Evolutionary conservation across 2,113 vertebrate species (phyloP).

Genomic region (Oenanthe oenanthe): DNA sequence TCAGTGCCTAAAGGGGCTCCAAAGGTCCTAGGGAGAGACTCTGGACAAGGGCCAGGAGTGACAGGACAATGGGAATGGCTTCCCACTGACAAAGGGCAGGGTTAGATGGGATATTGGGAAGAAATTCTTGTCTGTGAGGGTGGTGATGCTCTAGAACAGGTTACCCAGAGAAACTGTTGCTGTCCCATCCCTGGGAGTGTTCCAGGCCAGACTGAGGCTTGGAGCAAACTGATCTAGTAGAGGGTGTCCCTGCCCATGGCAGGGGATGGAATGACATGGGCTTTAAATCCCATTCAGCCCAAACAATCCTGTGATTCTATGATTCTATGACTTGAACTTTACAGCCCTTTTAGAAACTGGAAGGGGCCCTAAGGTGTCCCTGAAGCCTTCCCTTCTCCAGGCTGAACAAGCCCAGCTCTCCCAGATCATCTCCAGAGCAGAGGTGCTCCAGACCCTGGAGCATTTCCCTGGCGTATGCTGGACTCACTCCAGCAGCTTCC

Average conservation of each 20-base stretch:
- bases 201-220: neutral
- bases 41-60: neutral
- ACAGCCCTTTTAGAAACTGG: neutral
- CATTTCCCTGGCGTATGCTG: fast-evolving
- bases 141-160: neutral
- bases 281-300: neutral
- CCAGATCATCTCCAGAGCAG: neutral
- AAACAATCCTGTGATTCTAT: neutral
- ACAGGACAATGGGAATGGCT: neutral
- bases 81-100: neutral
- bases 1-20: neutral
- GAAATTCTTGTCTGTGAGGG: neutral
- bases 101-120: neutral
- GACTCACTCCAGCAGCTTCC: neutral
- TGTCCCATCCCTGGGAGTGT: neutral
- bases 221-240: neutral
- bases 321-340: neutral
- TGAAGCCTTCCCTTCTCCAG: neutral
- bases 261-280: neutral
- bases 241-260: neutral
- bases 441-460: neutral
- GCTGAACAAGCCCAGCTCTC: neutral
- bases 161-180: neutral
- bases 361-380: neutral
- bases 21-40: neutral